Base-by-base conservation (phyloP, 1,140 invertebrate species). In the Microplitis demolitor region DNA sequence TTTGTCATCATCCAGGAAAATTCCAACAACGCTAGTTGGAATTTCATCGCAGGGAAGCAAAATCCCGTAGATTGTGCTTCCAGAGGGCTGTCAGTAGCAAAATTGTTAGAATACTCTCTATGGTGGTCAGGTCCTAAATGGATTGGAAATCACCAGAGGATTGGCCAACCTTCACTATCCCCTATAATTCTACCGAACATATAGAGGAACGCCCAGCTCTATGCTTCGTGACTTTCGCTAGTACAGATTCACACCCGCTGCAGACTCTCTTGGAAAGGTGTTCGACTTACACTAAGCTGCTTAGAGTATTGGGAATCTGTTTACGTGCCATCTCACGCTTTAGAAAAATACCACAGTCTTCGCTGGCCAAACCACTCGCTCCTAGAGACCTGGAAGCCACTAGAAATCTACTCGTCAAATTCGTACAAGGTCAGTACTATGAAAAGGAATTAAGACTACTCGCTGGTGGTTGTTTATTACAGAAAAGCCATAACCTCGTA, bases 101-200 rank as follows among this genome's bases (percentile, higher is more conserved):
- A 63, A 63, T 14, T 63, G 34, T 1, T 11, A 24, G 16, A 51
- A 3, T 24, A 58, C 53, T 33, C 51, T n/a, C 67, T 69, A 14
- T 69, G 67, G 67, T 56, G 67, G 53, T 31, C 4, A 33, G 67
- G 67, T 35, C 51, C 67, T 13, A 3, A 51, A 14, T 69, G 67
- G 67, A 5, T 56, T n/a, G 9, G n/a, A 9, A 5, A 66, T 11
- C 6, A 8, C 3, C 11, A 34, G 14, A 54, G 14, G 3, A 33
- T 9, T 66, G 71, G 71, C 63, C 63, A 24, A 14, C 8, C 0
- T 5, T 39, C 4, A 1, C 51, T 4, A 8, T 31, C 3, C 2
- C 34, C 2, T 4, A 1, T 33, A 31, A 60, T 11, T n/a, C 16
- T 4, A 4, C 51, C 6, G 11, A 4, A 9, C 8, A 60, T 9